Conservation (phyloP, 2,797 vertebrate species). For the Masticophis lateralis region DNA sequence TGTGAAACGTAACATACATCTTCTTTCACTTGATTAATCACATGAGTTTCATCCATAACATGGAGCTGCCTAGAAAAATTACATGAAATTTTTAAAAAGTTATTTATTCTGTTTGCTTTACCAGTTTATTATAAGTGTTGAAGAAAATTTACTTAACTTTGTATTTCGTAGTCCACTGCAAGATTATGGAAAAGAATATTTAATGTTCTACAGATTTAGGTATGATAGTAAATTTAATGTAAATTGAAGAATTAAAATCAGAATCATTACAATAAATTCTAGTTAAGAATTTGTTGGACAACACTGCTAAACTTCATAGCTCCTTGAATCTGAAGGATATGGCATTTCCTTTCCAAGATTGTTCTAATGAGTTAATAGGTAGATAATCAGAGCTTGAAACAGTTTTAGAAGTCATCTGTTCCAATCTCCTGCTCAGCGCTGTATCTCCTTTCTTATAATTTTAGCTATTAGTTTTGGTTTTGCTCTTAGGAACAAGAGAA, state of each 20-base stretch:
- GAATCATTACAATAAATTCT: not conserved
- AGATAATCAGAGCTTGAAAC: not conserved
- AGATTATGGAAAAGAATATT: not conserved
- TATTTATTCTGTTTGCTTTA: slow-evolving; percentile 25
- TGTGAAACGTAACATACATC: slow-evolving; percentile 97
- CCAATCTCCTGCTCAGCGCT: not conserved
- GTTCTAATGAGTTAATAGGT: not conserved
- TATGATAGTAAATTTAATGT: not conserved
- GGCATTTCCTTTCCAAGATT: not conserved
- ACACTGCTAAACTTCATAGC: not conserved
- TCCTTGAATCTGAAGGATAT: not conserved
- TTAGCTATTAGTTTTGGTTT: not conserved
- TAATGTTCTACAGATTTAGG: not conserved
- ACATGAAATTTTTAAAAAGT: slow-evolving; percentile 11
- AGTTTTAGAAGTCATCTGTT: not conserved
- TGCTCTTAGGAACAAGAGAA: not conserved
- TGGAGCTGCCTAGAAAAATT: slow-evolving; percentile 84
- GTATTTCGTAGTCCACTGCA: not conserved
- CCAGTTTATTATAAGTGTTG: slow-evolving; percentile 2
- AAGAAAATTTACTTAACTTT: not conserved
- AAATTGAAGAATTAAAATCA: not conserved
- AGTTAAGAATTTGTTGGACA: not conserved
- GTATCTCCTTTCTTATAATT: not conserved
- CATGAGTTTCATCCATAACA: slow-evolving; percentile 98
- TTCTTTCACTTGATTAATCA: slow-evolving; percentile 98